Evolutionary conservation across 2,113 vertebrate genomes (phyloP).

Genomic region (Thalassarche chlororhynchos): DNA sequence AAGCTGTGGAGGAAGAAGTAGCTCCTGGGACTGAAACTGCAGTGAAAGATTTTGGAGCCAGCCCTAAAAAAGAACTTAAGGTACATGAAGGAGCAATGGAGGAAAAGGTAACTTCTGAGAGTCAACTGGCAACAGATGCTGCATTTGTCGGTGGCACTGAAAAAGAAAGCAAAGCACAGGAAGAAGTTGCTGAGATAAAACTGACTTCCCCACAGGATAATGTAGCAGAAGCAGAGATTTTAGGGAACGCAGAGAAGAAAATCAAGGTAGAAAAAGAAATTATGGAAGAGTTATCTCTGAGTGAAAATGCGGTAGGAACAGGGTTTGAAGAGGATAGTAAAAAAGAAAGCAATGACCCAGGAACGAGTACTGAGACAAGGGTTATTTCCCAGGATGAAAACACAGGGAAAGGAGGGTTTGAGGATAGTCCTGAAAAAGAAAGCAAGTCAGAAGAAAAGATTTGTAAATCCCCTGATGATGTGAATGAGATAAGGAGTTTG

Average conservation of each 20-base stretch:
- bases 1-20: background rate
- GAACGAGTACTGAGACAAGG: background rate
- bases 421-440: background rate
- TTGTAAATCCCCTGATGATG: background rate
- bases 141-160: rapidly evolving
- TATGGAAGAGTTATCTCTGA: background rate
- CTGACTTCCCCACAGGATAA: background rate
- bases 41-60: background rate
- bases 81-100: background rate
- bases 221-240: background rate
- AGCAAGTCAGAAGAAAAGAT: background rate
- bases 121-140: rapidly evolving
- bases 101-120: background rate
- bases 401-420: background rate
- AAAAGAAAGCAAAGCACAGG: background rate
- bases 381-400: background rate
- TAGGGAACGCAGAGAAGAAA: background rate
- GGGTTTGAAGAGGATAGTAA: background rate
- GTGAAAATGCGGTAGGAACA: background rate
- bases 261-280: background rate
- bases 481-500: slow-evolving; percentile 72
- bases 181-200: background rate
- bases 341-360: background rate
- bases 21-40: background rate
- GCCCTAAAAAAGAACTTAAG: background rate